phyloP scores from a whole-genome alignment of 2,113 vertebrate genomes.

The Saimiri boliviensis region DNA sequence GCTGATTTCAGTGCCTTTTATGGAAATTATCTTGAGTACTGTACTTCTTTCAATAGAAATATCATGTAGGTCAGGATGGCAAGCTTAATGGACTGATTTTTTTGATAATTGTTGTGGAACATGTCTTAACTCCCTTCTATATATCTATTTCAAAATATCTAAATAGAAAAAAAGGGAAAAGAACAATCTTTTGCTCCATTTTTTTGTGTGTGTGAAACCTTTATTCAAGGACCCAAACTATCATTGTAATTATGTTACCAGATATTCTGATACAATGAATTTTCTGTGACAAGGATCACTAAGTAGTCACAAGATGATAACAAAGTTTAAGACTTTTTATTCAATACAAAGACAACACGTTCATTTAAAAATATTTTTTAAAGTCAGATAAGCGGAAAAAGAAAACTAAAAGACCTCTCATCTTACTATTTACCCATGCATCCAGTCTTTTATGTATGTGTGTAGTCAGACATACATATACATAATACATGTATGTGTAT shows the following conservation, averaged over 20 bases:
- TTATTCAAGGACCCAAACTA: constrained; percentile 4
- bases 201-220: constrained; percentile 21
- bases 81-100: constrained; percentile 30
- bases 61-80: constrained; percentile 6
- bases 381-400: neutral
- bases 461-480: neutral
- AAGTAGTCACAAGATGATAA: neutral
- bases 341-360: neutral
- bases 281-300: neutral
- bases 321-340: neutral
- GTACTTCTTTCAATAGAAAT: constrained; percentile 44
- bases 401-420: neutral
- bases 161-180: neutral
- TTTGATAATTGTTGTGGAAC: constrained; percentile 12
- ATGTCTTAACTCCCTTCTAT: constrained; percentile 20
- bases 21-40: constrained; percentile 37
- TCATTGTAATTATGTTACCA: neutral
- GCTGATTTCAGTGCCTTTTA: constrained; percentile 33
- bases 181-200: neutral
- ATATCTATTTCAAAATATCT: neutral
- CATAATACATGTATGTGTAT: neutral
- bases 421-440: neutral
- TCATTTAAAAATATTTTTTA: neutral
- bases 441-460: neutral
- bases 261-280: neutral